Percentiles rank a stretch among this genome's conserved stretches.
Conservation (phyloP, 2,888 invertebrate genomes). For the Hipparchia sbordonii region DNA sequence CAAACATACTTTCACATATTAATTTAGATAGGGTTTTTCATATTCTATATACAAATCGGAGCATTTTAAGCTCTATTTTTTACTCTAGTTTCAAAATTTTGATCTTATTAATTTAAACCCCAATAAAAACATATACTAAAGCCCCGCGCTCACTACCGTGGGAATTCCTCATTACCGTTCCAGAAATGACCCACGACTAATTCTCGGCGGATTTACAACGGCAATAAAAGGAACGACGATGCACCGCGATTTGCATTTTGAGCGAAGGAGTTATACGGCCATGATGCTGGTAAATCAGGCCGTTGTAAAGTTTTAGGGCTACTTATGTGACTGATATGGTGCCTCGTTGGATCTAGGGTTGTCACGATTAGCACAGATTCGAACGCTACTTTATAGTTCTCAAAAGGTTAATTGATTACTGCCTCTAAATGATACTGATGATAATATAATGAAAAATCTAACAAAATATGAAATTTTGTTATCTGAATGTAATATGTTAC, state of each 20-base stretch:
- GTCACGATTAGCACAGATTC: not conserved
- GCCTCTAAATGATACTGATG: too few species aligned
- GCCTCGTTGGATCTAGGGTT: constrained; percentile 7
- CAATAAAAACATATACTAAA: constrained; percentile 21
- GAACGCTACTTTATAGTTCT: not conserved
- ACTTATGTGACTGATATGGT: constrained; percentile 23
- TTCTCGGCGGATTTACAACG: constrained; percentile 33
- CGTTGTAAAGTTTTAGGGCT: constrained; percentile 33
- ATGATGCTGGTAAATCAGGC: constrained; percentile 24
- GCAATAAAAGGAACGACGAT: constrained; percentile 46
- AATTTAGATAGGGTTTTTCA: too few species aligned
- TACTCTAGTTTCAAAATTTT: not conserved
- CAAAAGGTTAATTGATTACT: not conserved
- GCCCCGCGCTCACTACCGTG: constrained; percentile 27
- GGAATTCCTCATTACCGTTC: constrained; percentile 31
- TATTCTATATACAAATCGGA: too few species aligned
- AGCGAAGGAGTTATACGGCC: constrained; percentile 48
- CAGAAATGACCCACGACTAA: constrained; percentile 28
- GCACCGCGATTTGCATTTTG: constrained; percentile 56
- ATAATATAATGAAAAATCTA: too few species aligned
- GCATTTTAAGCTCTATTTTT: too few species aligned
- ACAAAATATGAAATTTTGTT: too few species aligned
- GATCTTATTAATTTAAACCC: not conserved
- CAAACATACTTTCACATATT: too few species aligned
- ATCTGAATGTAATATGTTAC: too few species aligned